phyloP scores from a whole-genome alignment of 2,113 vertebrate genomes.

The Bothrops jararaca region DNA sequence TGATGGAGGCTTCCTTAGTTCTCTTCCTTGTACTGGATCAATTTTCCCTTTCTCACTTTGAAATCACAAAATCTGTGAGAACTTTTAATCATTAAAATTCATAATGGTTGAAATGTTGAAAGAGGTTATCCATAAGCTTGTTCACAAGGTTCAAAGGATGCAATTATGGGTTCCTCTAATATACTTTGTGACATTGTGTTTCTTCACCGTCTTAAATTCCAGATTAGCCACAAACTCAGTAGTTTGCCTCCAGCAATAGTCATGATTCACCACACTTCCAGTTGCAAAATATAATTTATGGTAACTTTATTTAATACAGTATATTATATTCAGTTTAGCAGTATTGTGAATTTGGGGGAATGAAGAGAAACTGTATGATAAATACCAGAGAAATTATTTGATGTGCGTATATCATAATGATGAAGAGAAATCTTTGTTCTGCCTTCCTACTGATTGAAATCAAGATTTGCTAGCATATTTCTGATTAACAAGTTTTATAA shows the following conservation, averaged over 20 bases:
- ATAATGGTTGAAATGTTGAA: not conserved
- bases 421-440: not conserved
- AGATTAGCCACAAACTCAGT: not conserved
- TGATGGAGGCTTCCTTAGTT: too few species aligned
- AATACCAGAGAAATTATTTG: not conserved
- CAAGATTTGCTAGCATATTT: not conserved
- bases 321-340: not conserved
- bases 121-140: too few species aligned
- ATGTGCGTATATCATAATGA: not conserved
- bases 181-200: not conserved
- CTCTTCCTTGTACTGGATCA: not conserved
- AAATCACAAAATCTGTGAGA: not conserved
- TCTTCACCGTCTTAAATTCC: not conserved
- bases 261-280: not conserved
- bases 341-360: not conserved
- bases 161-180: not conserved
- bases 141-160: not conserved
- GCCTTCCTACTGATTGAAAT: not conserved
- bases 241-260: not conserved
- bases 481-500: not conserved
- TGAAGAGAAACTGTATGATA: not conserved
- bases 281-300: not conserved
- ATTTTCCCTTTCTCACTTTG: not conserved
- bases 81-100: not conserved
- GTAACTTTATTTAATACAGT: not conserved